A percentile compares a stretch with the other conserved stretches of the same genome.
Evolutionary conservation across 2,113 vertebrate species (phyloP).

Genomic region (Sterrhoptilus dennistouni): DNA sequence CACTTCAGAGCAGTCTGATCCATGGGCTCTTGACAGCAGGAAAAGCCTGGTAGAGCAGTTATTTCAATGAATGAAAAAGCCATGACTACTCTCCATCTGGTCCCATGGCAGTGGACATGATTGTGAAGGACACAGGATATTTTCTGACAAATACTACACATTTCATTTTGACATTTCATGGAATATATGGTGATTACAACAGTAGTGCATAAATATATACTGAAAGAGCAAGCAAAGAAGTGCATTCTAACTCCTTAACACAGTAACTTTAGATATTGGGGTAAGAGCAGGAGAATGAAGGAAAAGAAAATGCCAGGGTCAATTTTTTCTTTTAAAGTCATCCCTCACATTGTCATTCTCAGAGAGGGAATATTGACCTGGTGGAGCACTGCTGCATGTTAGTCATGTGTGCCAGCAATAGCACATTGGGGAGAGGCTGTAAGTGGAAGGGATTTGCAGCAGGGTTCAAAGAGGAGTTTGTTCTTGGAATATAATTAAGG

Average conservation of each 20-base stretch:
- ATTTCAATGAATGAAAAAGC: not conserved
- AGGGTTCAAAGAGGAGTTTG: not conserved
- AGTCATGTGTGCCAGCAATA: not conserved
- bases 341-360: not conserved
- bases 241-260: not conserved
- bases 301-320: not conserved
- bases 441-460: not conserved
- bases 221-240: not conserved
- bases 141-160: not conserved
- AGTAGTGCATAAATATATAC: not conserved
- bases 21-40: not conserved
- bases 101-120: not conserved
- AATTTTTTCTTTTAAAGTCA: not conserved
- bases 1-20: not conserved
- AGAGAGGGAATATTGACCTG: not conserved
- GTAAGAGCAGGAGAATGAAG: not conserved
- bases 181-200: not conserved
- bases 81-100: not conserved
- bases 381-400: rapidly evolving
- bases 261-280: not conserved
- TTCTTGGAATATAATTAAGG: not conserved
- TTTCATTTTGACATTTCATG: not conserved
- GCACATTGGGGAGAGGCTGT: not conserved
- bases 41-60: not conserved
- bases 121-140: not conserved